Conservation (phyloP, 2,888 invertebrate genomes). For the Colletes collaris region DNA sequence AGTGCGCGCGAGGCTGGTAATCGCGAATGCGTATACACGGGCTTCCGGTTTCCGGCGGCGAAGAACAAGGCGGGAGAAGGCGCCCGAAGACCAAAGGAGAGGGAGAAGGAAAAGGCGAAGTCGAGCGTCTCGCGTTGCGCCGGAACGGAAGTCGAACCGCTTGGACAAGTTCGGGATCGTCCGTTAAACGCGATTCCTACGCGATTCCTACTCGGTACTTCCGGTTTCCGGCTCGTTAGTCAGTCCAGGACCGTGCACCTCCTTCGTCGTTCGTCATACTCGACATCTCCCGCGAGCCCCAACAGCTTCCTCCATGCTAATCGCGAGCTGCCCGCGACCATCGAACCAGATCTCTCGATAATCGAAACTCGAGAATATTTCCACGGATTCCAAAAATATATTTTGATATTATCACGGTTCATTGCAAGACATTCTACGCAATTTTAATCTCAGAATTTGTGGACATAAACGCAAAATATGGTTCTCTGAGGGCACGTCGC, state of each 20-base stretch:
- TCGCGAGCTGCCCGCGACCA: neutral
- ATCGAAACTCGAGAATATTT: too few species aligned
- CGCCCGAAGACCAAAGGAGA: conserved; percentile 9
- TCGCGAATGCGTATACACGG: conserved; percentile 70
- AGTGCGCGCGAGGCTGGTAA: conserved; percentile 51
- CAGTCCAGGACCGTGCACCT: conserved; percentile 64
- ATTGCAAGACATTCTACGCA: too few species aligned
- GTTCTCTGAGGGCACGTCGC: too few species aligned
- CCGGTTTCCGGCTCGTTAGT: conserved; percentile 72
- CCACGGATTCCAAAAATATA: too few species aligned
- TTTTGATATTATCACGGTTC: too few species aligned
- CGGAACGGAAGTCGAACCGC: conserved; percentile 69
- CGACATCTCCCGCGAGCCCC: conserved; percentile 36
- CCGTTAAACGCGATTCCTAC: conserved; percentile 66
- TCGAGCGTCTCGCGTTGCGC: conserved; percentile 51
- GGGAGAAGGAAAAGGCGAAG: conserved; percentile 35
- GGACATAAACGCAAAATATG: too few species aligned
- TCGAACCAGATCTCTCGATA: neutral
- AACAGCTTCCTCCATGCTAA: conserved; percentile 18
- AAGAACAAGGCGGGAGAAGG: conserved; percentile 39
- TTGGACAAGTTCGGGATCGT: conserved; percentile 71
- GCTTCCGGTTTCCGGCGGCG: conserved; percentile 68
- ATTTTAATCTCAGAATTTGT: too few species aligned
- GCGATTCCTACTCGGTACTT: conserved; percentile 66
- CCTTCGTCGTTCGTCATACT: conserved; percentile 60